Conservation (phyloP, 1,140 invertebrate genomes). For the Drosophila kohkoa region DNA sequence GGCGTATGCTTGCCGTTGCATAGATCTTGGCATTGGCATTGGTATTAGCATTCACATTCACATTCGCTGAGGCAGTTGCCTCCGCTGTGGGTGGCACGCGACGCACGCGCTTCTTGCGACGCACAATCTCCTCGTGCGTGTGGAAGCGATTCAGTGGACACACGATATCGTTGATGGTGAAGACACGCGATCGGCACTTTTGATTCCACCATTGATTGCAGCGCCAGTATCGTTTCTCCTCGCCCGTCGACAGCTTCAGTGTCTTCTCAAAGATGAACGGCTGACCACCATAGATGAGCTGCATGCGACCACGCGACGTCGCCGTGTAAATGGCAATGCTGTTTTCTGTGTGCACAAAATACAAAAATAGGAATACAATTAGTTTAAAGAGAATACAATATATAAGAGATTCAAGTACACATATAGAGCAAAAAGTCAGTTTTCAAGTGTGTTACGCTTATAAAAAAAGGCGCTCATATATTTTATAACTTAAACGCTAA, state of each 20-base stretch:
- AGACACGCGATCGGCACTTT: constrained; percentile 82
- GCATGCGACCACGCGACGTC: constrained; percentile 80
- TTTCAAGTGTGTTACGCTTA: constrained; percentile 43
- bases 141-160: constrained; percentile 81
- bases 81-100: constrained; percentile 54
- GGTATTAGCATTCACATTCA: constrained; percentile 27
- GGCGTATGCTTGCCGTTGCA: constrained; percentile 1
- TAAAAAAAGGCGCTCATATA: constrained; percentile 44
- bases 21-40: constrained; percentile 40
- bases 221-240: constrained; percentile 83
- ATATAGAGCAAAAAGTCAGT: constrained; percentile 42
- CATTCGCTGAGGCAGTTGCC: constrained; percentile 18
- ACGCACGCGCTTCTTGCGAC: constrained; percentile 77
- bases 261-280: constrained; percentile 84
- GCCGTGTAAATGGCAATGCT: constrained; percentile 78
- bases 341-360: constrained; percentile 54
- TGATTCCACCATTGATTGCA: constrained; percentile 85
- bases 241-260: constrained; percentile 73
- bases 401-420: constrained; percentile 10
- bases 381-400: constrained; percentile 5
- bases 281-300: constrained; percentile 83
- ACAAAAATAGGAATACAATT: constrained; percentile 24
- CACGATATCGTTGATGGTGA: constrained; percentile 80
- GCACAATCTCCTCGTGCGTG: constrained; percentile 83
- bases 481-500: constrained; percentile 53